Percentiles rank a stretch among this genome's conserved stretches.
Evolutionary conservation across 2,888 invertebrate genomes (phyloP).

Genomic region (Cephus spinipes): DNA sequence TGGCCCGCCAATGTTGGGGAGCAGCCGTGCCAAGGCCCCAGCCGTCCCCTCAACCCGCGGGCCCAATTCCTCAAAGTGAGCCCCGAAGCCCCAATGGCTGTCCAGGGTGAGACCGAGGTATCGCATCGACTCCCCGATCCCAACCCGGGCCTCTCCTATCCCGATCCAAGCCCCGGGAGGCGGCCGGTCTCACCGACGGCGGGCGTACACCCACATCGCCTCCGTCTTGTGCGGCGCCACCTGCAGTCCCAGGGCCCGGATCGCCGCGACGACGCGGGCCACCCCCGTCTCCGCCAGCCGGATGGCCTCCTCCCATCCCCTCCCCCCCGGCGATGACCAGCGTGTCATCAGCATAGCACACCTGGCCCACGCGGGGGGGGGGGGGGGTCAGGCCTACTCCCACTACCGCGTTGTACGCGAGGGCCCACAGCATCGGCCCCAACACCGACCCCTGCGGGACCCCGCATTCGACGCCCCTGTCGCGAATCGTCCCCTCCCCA

Average conservation of each 20-base stretch:
- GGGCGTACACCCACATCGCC: background rate
- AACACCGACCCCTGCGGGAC: conserved; percentile 10
- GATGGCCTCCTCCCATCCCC: background rate
- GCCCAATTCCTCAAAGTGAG: too few species aligned
- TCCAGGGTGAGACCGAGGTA: too few species aligned
- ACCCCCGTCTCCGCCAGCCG: background rate
- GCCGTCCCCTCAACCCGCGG: too few species aligned
- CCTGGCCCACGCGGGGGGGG: background rate
- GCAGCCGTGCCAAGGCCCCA: too few species aligned
- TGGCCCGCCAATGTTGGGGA: too few species aligned
- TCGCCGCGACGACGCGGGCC: too few species aligned
- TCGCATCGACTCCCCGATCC: background rate
- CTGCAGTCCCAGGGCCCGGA: background rate
- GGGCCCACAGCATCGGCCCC: too few species aligned
- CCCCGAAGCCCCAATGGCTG: too few species aligned
- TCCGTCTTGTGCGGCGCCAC: background rate
- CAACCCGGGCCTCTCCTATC: background rate
- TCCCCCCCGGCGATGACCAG: background rate
- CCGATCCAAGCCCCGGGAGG: background rate
- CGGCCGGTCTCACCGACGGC: background rate
- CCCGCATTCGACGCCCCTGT: background rate
- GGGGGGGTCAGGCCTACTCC: background rate
- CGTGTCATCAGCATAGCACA: conserved; percentile 14
- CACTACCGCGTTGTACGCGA: too few species aligned
- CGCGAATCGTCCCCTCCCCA: background rate